Conservation (phyloP, 2,797 vertebrate genomes). For the Poecilia gillii region DNA sequence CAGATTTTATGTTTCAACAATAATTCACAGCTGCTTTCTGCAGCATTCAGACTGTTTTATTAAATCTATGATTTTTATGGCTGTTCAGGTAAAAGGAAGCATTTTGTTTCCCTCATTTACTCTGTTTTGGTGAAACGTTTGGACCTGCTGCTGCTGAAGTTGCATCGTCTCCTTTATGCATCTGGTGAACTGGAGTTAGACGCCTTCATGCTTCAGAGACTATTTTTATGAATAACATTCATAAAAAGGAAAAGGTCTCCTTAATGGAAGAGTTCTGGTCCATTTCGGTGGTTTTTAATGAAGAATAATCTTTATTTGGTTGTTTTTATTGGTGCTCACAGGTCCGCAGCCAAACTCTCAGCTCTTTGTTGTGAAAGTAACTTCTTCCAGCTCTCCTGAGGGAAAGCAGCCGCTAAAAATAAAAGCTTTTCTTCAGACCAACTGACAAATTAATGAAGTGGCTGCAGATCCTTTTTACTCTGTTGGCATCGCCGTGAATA, state of each 20-base stretch:
- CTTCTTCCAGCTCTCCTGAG: constrained; percentile 41
- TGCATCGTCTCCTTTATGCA: not conserved
- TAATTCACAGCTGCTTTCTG: too few species aligned
- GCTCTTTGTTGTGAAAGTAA: constrained; percentile 47
- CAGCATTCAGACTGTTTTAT: not conserved
- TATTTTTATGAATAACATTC: not conserved
- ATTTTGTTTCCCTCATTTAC: not conserved
- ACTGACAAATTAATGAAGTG: constrained; percentile 77
- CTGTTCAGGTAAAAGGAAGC: not conserved
- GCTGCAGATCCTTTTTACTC: constrained; percentile 59
- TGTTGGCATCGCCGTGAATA: constrained; percentile 49
- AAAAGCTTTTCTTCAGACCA: constrained; percentile 64
- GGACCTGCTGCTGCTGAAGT: too few species aligned
- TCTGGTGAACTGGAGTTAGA: not conserved
- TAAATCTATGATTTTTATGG: not conserved
- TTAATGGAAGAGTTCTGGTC: not conserved
- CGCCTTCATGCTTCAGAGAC: not conserved
- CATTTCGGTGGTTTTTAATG: not conserved
- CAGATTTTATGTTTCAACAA: too few species aligned
- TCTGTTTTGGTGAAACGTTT: not conserved
- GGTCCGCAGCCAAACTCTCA: constrained; percentile 20
- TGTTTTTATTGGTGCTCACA: not conserved
- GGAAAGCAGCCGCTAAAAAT: constrained; percentile 47
- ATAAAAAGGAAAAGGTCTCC: not conserved
- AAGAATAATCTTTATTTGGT: not conserved